Evolutionary conservation across 2,113 vertebrate genomes (phyloP), one percentile per base, ranked within the genome.

Genomic region (Anguilla japonica): DNA sequence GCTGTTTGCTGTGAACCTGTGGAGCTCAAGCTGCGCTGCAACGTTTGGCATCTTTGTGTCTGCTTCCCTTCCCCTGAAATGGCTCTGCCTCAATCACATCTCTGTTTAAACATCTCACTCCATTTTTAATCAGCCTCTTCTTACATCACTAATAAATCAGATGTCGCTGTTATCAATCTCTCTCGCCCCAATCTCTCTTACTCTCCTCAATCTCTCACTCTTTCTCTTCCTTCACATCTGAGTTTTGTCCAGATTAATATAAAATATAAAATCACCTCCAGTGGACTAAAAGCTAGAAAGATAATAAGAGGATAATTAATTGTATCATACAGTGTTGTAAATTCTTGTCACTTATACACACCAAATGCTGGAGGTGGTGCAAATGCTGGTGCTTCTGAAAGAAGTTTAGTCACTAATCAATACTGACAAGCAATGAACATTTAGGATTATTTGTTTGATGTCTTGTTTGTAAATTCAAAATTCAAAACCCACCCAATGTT

Each of bases 1-100:
- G 86, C 92, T 88, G 89, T 92, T 92, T 90, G 91, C 90, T 94
- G 90, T 83, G 89, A 93, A 87, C 20, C 67, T 39, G 89, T 85
- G 88, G 81, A 75, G 40, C 82, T 83, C 80, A 46, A 29, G 20
- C 82, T 81, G 1, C 41, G n/a, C 2, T 89, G 86, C 86, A 22
- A 26, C 13, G 20, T 82, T 82, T 53, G 41, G 22, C 41, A n/a
- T 83, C 86, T 87, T 88, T 41, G n/a, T 83, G 34, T 88, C 41
- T 89, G 89, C 90, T 81, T 50, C 34, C 11, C 82, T 41, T n/a
- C 8, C 82, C 43, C 6, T 34, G 71, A 84, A 53, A 39, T 43
- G 83, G 29, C 79, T 91, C 92, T 90, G 78, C 89, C 87, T 81
- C 89, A 91, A 63, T 93, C 90, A 85, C 91, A 89, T 85, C 86